These are phyloP conservation scores for Stictonetta naevosa DNA, from an alignment of 2,113 vertebrate species.

Conservation along the genomic window DNA sequence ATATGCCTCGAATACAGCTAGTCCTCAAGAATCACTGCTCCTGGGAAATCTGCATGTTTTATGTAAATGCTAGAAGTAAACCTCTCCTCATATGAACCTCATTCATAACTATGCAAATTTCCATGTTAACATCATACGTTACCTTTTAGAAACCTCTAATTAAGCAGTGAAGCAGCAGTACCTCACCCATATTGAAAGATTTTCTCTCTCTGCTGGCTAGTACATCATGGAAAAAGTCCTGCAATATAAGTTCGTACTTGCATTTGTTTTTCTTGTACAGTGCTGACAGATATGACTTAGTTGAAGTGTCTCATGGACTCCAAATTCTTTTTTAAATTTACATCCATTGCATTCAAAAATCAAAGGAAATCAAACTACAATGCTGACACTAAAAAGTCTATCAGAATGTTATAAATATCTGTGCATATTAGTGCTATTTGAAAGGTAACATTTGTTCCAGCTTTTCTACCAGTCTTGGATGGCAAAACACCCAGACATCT, in stretches of 20 bases:
- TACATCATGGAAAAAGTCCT: neutral
- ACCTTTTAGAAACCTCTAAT: neutral
- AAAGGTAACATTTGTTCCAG: neutral
- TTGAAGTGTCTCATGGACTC: neutral
- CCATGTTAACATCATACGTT: fast-evolving
- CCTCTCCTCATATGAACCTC: neutral
- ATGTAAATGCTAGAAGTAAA: neutral
- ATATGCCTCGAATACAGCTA: neutral
- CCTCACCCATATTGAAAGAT: neutral
- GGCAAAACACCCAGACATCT: neutral
- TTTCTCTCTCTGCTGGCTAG: neutral
- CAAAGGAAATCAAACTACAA: neutral
- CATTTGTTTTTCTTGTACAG: neutral
- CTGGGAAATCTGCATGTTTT: neutral
- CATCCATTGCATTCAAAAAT: neutral
- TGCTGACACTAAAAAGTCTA: neutral
- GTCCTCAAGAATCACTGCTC: neutral
- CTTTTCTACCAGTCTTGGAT: neutral
- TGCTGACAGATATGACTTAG: neutral
- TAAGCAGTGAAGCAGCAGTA: neutral
- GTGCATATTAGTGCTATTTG: neutral
- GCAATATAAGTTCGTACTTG: neutral
- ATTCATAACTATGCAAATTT: neutral
- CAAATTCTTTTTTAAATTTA: neutral
- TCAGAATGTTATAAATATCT: neutral